Base-by-base conservation (phyloP, 2,888 invertebrate genomes). In the Drosophila longiperda region DNA sequence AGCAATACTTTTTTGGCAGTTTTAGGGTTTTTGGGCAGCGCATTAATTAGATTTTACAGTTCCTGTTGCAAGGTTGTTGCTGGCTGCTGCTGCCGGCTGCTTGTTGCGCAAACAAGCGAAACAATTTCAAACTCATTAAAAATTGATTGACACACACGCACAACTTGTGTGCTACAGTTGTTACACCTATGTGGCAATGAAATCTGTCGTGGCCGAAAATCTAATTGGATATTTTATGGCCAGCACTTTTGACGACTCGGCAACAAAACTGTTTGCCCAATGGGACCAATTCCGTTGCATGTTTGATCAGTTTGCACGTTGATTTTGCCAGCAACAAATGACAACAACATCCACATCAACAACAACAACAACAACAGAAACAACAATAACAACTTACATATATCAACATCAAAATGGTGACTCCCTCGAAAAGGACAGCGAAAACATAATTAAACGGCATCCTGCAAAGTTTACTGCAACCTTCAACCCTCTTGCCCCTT, bases 81-180 rank as follows among this genome's bases (percentile, higher is more conserved):
- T 26, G 26, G 26, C 26, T 26, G 26, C 26, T 26, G 26, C 26
- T 4, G 3, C 4, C 36, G 20, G 34, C 15, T 32, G 60, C 48
- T 32, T 49, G 49, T 38, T 48, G 61, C 23, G 65, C 60, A 60
- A 73, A 77, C 70, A 69, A 66, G 66, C 73, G 71, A 78, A 90
- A 87, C 87, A 89, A 90, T 90, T 91, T 86, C 84, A 85, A 91
- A 83, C 89, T 91, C 89, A 91, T 91, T 91, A 91, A 83, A 83
- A 89, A 91, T 91, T 91, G 90, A 91, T 91, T 89, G 91, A 77
- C 84, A 77, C 45, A 34, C 48, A 70, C 61, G 50, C 48, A 55
- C 23, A 59, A 59, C 33, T 26, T 38, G 64, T 38, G 64, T 55
- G 33, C 20, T 66, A 55, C 66, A 63, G 36, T 45, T 45, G 54